Base-by-base conservation (phyloP, 2,888 invertebrate species). In the Andrena trimmerana region DNA sequence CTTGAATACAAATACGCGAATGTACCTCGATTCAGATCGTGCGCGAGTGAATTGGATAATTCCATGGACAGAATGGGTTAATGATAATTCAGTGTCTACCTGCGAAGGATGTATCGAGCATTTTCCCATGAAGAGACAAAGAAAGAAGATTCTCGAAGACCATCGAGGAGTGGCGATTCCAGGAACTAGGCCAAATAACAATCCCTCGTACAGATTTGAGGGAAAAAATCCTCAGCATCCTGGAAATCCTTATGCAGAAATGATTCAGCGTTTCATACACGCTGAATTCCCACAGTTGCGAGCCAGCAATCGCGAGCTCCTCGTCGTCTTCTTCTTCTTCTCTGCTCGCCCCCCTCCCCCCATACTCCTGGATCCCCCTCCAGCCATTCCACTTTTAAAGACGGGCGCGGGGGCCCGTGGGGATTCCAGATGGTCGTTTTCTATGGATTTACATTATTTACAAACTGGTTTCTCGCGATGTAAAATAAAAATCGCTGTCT, bases 401-500 rank as follows among this genome's bases (percentile, higher is more conserved):
- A 90, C 85, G 60, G 79, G 85, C 77, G 82, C 79, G 77, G 71
- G 71, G 74, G 73, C 71, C 71, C 79, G 63, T 66, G 59, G 76
- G 29, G 65, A 83, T 73, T 88, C 71, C 75, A 82, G 78, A 72
- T 87, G 82, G 78, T 89, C 85, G 84, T 91, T 89, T 89, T 87
- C 89, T 88, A 83, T 84, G 87, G 90, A 92, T 91, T 91, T 90
- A 90, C 91, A 92, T 92, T 91, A 91, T 92, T 92, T 91, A 90
- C 89, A 91, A 92, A 92, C 92, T 91, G 91, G 91, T 92, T 92
- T 91, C 90, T 88, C 87, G 89, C 88, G 89, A 90, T 84, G 89
- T 85, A 84, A 89, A 91, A 90, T 90, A 91, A 92, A 91, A 92
- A 91, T 90, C 88, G 79, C 82, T 83, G 86, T 86, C 89, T 76